Base-by-base conservation (phyloP, 2,888 invertebrate genomes). In the Rhyacophila evoluta region DNA sequence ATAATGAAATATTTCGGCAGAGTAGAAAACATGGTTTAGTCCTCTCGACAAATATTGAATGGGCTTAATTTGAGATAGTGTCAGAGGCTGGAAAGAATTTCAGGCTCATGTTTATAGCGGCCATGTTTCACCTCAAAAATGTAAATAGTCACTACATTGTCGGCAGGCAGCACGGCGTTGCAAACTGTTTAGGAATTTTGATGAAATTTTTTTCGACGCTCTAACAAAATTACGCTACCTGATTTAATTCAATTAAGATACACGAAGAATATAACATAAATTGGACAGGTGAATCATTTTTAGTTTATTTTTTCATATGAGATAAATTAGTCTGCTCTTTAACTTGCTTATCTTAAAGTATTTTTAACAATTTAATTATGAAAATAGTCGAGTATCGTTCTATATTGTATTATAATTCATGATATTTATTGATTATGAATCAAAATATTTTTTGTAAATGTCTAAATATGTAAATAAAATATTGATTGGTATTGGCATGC, bases 1-100 rank as follows among this genome's bases (percentile, higher is more conserved):
- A 74, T 74, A 74, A 74, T 74, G 74, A 74, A 74, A 74, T 74
- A 74, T 74, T 74, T 69, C 67, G 38, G 69, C 39, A 74, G 55
- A 55, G 55, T 55, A 55, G 55, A 55, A 55, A 55, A 55, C 55
- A 55, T 55, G 55, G 15, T 55, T 55, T 55, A 55, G 55, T 15
- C 55, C 55, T 33, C 55, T 55, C 55, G 15, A 55, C 55, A 55
- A 55, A 55, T 55, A 55, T 55, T 55, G 55, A 55, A 55, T 55
- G 55, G 55, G 55, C 55, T 55, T 55, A 55, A 55, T 55, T 55
- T 55, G 55, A 55, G 55, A 55, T 55, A 55, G 55, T 55, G 55
- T 55, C 55, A 55, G 29, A 19, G 55, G 55, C 55, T 55, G 25
- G 55, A 55, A 55, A 55, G 55, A 55, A 55, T 55, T 55, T 19